Evolutionary conservation across 2,113 vertebrate genomes (phyloP).

Genomic region (Dunckerocampus dactyliophorus): DNA sequence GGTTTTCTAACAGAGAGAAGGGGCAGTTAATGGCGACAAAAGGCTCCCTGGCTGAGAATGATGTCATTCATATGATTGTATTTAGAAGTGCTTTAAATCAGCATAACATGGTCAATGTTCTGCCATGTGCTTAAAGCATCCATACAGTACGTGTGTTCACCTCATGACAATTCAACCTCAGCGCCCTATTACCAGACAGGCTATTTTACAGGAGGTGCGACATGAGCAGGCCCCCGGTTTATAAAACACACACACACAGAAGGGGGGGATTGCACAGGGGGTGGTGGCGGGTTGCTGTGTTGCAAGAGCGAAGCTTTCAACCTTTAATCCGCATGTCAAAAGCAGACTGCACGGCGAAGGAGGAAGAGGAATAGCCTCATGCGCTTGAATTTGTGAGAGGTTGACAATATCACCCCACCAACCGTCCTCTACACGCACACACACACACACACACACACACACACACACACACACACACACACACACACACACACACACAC

Average conservation of each 20-base stretch:
- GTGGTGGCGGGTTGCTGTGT: slow-evolving; percentile 25
- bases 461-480: slow-evolving; percentile 7
- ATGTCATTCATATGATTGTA: slow-evolving; percentile 53
- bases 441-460: slow-evolving; percentile 26
- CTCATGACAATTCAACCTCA: slow-evolving; percentile 41
- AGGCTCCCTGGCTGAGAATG: slow-evolving; percentile 59
- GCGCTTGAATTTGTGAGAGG: slow-evolving; percentile 23
- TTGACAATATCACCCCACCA: background rate
- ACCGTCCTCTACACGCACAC: slow-evolving; percentile 34
- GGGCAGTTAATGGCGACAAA: slow-evolving; percentile 59
- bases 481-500: slow-evolving; percentile 28
- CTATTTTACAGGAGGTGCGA: slow-evolving; percentile 33
- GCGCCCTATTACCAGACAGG: slow-evolving; percentile 24
- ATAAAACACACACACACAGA: background rate
- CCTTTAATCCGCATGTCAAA: slow-evolving; percentile 70
- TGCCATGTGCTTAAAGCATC: slow-evolving; percentile 31
- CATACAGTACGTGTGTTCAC: slow-evolving; percentile 16
- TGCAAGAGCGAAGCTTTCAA: slow-evolving; percentile 63
- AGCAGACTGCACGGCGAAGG: slow-evolving; percentile 58
- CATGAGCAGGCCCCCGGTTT: slow-evolving; percentile 16
- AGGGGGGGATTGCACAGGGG: slow-evolving; percentile 17
- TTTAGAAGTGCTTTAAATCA: slow-evolving; percentile 33
- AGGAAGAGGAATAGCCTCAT: slow-evolving; percentile 45
- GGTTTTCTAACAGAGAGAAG: slow-evolving; percentile 46
- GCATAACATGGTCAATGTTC: slow-evolving; percentile 32